These are phyloP conservation scores for Ondatra zibethicus DNA, from an alignment of 2,113 vertebrate genomes.

Conservation along the genomic window DNA sequence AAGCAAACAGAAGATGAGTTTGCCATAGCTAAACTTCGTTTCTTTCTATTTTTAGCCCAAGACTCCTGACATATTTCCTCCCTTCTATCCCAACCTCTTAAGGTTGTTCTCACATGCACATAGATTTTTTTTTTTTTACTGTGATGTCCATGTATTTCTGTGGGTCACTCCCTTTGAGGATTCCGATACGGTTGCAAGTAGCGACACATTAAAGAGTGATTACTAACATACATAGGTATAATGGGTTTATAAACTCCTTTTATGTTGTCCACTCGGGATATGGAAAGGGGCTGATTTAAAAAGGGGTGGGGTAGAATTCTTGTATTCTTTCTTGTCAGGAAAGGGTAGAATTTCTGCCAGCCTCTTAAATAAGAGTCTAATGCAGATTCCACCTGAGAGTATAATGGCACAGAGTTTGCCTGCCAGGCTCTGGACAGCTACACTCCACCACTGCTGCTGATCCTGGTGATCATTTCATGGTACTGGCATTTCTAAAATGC, in stretches of 20 bases:
- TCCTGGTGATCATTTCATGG: neutral
- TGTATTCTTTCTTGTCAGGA: neutral
- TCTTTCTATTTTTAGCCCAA: neutral
- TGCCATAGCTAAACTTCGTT: neutral
- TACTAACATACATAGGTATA: neutral
- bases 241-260: slow-evolving; percentile 33
- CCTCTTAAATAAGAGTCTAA: neutral
- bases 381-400: neutral
- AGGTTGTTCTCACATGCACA: neutral
- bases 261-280: neutral
- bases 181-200: neutral
- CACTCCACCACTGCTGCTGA: neutral
- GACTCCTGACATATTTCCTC: neutral
- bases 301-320: neutral
- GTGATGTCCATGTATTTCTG: neutral
- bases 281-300: neutral
- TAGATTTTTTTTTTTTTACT: neutral
- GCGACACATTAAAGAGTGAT: neutral
- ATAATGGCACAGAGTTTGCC: neutral
- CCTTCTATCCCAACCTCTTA: neutral
- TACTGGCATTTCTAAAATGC: neutral
- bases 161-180: neutral
- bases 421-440: neutral
- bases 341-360: neutral
- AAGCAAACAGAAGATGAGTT: neutral